phyloP scores from a whole-genome alignment of 2,888 invertebrate genomes.

The Subacronicta megacephala region DNA sequence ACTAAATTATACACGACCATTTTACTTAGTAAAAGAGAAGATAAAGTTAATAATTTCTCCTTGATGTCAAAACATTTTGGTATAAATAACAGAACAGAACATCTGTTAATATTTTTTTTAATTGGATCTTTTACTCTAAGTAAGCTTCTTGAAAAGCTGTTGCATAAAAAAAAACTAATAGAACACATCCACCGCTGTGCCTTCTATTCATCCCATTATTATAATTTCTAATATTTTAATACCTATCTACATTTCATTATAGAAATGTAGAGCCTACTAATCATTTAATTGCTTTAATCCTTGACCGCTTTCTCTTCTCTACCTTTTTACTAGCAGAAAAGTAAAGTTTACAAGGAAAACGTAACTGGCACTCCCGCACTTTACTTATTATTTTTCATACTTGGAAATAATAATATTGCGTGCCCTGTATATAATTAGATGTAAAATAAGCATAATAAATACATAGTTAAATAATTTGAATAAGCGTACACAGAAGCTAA shows the following conservation, averaged over 20 bases:
- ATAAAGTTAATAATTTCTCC: background rate
- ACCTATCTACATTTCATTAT: slow-evolving; percentile 52
- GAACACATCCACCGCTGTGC: background rate
- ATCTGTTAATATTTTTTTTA: too few species aligned
- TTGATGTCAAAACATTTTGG: too few species aligned
- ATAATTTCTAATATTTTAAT: slow-evolving; percentile 27
- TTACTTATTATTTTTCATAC: slow-evolving; percentile 13
- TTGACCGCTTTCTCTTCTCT: slow-evolving; percentile 64
- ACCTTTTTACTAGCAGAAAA: slow-evolving; percentile 58
- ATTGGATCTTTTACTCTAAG: too few species aligned
- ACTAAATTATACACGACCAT: slow-evolving; percentile 5
- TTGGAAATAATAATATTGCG: background rate
- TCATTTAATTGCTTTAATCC: slow-evolving; percentile 48
- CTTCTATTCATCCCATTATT: slow-evolving; percentile 43
- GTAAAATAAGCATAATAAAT: slow-evolving; percentile 28
- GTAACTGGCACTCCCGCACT: slow-evolving; percentile 12
- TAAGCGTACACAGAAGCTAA: background rate
- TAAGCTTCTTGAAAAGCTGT: background rate
- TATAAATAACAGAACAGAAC: too few species aligned
- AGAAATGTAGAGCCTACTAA: slow-evolving; percentile 49
- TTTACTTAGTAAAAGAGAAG: background rate
- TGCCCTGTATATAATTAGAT: slow-evolving; percentile 36
- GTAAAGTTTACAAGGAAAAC: slow-evolving; percentile 49
- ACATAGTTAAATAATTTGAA: slow-evolving; percentile 4
- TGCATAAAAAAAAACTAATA: background rate